These are phyloP conservation scores for Hanleya hanleyi DNA, from an alignment of 2,888 invertebrate genomes.

Conservation along the genomic window DNA sequence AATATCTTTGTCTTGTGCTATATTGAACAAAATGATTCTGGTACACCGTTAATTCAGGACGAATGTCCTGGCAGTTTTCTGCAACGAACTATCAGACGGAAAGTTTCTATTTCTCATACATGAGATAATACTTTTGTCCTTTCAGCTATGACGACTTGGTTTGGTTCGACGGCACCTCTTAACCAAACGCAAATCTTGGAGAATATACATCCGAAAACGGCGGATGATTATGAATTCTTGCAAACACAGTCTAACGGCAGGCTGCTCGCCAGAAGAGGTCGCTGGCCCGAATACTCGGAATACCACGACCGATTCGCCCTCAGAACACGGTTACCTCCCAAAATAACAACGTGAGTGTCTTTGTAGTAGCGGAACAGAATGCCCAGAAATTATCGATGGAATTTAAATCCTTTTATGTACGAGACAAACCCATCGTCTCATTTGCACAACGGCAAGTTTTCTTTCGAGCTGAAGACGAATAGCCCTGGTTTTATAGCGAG, in stretches of 20 bases:
- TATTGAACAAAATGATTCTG: no score
- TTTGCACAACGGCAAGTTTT: no score
- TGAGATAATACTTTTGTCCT: constrained; percentile 3
- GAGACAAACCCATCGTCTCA: no score
- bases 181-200: constrained; percentile 63
- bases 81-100: no score
- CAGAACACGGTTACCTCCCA: not conserved
- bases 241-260: not conserved
- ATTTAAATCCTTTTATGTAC: no score
- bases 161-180: constrained; percentile 60
- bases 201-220: constrained; percentile 63
- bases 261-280: not conserved
- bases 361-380: not conserved
- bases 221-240: constrained; percentile 37
- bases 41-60: no score
- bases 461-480: no score
- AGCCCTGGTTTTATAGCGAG: no score
- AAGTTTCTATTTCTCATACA: no score
- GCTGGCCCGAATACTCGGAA: not conserved
- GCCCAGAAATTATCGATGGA: not conserved
- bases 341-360: not conserved
- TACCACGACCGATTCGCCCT: not conserved
- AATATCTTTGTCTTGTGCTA: no score
- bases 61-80: no score
- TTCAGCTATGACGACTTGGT: constrained; percentile 69